Evolutionary conservation across 2,797 vertebrate species (phyloP), one percentile per base, ranked within the genome.

Genomic region (Moxostoma hubbsi): DNA sequence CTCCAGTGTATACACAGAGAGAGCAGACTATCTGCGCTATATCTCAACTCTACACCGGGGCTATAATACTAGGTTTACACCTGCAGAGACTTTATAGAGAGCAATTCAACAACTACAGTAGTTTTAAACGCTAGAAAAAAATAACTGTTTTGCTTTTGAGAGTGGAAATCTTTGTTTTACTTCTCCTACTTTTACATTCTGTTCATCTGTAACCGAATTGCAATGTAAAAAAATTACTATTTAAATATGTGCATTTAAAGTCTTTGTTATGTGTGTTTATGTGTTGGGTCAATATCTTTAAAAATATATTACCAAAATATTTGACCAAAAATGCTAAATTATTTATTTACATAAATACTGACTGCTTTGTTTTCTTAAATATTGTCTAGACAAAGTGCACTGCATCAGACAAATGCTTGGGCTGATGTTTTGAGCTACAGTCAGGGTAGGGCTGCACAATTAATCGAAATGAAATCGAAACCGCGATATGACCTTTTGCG

Each of bases 1-100:
- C 66, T 66, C 15, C 68, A 73, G 58, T 82, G 75, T 83, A 79
- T 77, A 85, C 74, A 80, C 68, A 82, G 67, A 78, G 85, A 87
- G 87, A 81, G 79, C 51, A 75, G 16, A 65, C 63, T 67, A 15
- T 61, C 70, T 64, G 54, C 47, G 57, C 47, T 53, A 73, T 68
- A 58, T 76, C 59, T 63, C 11, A 72, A 54, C 55, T 63, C 72
- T n/a, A 75, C 45, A 79, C 45, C 9, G 1, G 43, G 61, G 51
- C 61, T 61, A 64, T 63, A 64, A 4, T 47, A 63, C 43, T 15
- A 61, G 65, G 5, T 68, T 67, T 61, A 59, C 75, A 77, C 47
- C 75, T 77, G 75, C 55, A 6, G 49, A 67, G 45, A 61, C 55
- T 24, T 75, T 51, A 50, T 75, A 9, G 36, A 61, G 16, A 74